These are phyloP conservation scores for Panagrolaimus sp. DNA, from an alignment of 1,140 invertebrate species.

Conservation along the genomic window DNA sequence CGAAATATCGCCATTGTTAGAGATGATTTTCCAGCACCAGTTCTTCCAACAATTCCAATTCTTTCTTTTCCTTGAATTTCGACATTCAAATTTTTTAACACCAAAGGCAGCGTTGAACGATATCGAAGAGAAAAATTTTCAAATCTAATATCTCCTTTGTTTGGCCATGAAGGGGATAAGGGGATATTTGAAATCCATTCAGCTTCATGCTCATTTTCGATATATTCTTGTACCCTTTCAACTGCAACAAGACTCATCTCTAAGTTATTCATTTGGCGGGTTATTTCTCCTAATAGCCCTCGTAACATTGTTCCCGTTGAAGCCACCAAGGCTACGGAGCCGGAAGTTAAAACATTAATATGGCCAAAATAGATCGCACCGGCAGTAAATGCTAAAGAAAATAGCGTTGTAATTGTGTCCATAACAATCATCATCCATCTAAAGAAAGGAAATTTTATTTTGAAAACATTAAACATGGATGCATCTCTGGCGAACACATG, in stretches of 20 bases:
- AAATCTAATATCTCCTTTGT: slow-evolving; percentile 57
- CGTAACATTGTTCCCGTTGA: neutral
- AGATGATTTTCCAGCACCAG: slow-evolving; percentile 80
- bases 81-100: slow-evolving; percentile 34
- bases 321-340: neutral
- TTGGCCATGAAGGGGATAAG: slow-evolving; percentile 56
- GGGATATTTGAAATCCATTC: neutral
- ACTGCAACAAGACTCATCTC: neutral
- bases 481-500: too few relatives aligned
- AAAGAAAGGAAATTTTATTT: too few relatives aligned
- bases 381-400: neutral
- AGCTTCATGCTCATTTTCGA: neutral
- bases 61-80: slow-evolving; percentile 41
- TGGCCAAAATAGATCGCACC: neutral
- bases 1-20: slow-evolving; percentile 64
- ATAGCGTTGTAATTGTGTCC: neutral
- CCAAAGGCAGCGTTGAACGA: slow-evolving; percentile 35
- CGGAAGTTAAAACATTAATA: neutral
- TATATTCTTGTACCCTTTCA: slow-evolving; percentile 10
- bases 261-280: neutral
- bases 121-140: slow-evolving; percentile 48
- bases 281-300: slow-evolving; percentile 1
- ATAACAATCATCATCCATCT: neutral
- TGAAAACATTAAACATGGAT: too few relatives aligned
- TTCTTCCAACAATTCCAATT: slow-evolving; percentile 64